phyloP scores from a whole-genome alignment of 53 echinoderm and acorn worm genomes.

The Luidia sarsii region DNA sequence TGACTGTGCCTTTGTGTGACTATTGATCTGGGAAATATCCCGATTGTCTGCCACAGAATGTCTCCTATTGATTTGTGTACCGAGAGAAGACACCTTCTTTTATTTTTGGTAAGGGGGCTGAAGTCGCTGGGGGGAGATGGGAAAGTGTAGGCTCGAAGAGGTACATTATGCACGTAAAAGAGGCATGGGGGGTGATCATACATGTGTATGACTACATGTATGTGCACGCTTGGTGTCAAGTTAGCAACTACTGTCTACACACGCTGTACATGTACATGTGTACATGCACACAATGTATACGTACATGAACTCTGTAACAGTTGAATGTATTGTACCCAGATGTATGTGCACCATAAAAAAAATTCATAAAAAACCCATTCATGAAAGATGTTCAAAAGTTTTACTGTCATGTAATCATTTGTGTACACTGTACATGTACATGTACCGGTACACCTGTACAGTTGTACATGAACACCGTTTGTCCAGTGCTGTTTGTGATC shows the following conservation, averaged over 20 bases:
- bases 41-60: not conserved
- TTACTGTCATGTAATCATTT: too few species aligned
- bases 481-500: too few species aligned
- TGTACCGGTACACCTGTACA: too few species aligned
- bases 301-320: too few species aligned
- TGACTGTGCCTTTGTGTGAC: not conserved
- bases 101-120: not conserved
- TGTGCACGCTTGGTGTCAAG: not conserved
- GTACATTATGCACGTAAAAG: not conserved
- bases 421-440: too few species aligned
- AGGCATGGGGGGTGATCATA: not conserved
- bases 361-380: too few species aligned
- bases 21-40: not conserved
- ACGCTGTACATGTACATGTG: not conserved
- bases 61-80: not conserved
- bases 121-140: not conserved
- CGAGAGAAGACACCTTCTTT: not conserved
- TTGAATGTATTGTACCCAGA: too few species aligned
- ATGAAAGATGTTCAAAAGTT: too few species aligned
- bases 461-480: too few species aligned
- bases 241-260: not conserved
- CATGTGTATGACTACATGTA: not conserved
- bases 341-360: too few species aligned
- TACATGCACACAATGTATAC: too few species aligned
- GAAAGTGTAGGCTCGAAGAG: not conserved